Conservation (phyloP, 2,113 vertebrate species). For the Argyrosomus japonicus region DNA sequence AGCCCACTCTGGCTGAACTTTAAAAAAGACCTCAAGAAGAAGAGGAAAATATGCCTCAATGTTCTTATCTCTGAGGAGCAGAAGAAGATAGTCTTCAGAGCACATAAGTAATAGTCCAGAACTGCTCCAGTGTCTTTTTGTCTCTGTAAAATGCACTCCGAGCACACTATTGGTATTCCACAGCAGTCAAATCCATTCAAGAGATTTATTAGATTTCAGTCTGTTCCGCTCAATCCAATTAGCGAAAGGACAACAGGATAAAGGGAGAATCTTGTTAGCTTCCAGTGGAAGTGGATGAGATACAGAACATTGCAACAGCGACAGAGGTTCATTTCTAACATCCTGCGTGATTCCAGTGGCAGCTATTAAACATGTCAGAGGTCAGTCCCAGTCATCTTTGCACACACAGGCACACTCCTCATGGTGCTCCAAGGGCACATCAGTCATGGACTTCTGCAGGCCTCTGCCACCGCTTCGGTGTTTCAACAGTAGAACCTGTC, state of each 20-base stretch:
- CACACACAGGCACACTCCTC: constrained; percentile 96
- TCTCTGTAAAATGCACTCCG: constrained; percentile 54
- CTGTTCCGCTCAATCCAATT: constrained; percentile 75
- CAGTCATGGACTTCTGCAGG: constrained; percentile 93
- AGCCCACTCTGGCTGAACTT: constrained; percentile 58
- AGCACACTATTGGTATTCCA: constrained; percentile 73
- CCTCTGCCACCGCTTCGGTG: constrained; percentile 88
- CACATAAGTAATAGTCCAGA: constrained; percentile 56
- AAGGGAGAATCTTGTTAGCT: constrained; percentile 79
- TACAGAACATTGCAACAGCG: constrained; percentile 27
- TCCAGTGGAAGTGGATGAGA: constrained; percentile 59
- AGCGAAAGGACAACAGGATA: constrained; percentile 82
- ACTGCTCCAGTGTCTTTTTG: constrained; percentile 66
- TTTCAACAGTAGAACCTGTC: constrained; percentile 93
- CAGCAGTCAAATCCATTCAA: constrained; percentile 81
- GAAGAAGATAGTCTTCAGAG: constrained; percentile 60
- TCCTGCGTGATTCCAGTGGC: constrained; percentile 51
- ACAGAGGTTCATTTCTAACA: constrained; percentile 58
- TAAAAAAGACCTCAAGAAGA: constrained; percentile 44
- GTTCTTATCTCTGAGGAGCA: constrained; percentile 52
- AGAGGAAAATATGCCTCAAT: constrained; percentile 40
- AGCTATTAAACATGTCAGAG: constrained; percentile 39
- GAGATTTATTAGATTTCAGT: constrained; percentile 80
- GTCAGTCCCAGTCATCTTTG: constrained; percentile 90
- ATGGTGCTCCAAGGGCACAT: constrained; percentile 95